These are phyloP conservation scores for Zele albiditarsus DNA, from an alignment of 2,888 invertebrate species.

Conservation along the genomic window DNA sequence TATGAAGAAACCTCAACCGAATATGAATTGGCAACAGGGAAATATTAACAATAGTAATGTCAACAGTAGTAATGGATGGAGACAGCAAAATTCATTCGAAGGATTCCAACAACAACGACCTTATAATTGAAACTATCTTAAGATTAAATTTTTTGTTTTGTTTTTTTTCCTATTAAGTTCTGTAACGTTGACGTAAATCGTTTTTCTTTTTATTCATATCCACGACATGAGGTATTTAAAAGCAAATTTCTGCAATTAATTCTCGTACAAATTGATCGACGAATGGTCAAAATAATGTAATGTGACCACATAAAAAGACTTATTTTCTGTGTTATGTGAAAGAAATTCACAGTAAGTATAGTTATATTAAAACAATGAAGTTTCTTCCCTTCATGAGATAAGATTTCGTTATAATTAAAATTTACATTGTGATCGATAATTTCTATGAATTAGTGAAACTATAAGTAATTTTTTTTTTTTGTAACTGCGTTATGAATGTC, in stretches of 20 bases:
- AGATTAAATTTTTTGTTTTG: slow-evolving; percentile 53
- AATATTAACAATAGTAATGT: slow-evolving; percentile 20
- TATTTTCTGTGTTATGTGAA: background rate
- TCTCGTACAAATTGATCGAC: background rate
- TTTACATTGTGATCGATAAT: too few species aligned
- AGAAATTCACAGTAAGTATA: background rate
- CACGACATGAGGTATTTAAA: background rate
- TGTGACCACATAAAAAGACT: background rate
- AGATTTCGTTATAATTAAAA: too few species aligned
- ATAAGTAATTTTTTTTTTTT: background rate
- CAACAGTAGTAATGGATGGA: slow-evolving; percentile 52
- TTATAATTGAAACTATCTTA: slow-evolving; percentile 54
- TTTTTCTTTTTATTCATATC: background rate
- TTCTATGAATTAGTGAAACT: background rate
- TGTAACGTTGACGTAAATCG: background rate
- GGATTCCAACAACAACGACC: slow-evolving; percentile 48
- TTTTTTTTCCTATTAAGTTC: background rate
- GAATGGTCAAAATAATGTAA: background rate
- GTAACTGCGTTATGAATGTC: background rate
- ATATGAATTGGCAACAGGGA: slow-evolving; percentile 55
- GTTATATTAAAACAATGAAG: background rate
- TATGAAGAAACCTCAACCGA: slow-evolving; percentile 33
- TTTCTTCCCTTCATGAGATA: too few species aligned
- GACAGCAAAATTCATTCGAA: slow-evolving; percentile 52
- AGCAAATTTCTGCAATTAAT: background rate